Evolutionary conservation across 2,888 invertebrate genomes (phyloP), one percentile per base, ranked within the genome.

Genomic region (Trichacis sp.): DNA sequence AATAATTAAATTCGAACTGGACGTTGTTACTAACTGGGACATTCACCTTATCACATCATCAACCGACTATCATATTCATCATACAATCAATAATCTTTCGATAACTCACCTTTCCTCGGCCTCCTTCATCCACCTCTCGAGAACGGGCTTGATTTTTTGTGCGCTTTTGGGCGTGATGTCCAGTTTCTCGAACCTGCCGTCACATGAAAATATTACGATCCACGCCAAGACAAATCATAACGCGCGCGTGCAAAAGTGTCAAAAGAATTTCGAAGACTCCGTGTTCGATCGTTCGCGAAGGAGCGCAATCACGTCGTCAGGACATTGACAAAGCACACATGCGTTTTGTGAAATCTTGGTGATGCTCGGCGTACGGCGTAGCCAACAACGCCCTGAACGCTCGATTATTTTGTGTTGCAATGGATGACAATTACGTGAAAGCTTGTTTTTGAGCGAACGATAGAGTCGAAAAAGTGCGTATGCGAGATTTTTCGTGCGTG

Each of bases 141-240:
- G 90, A 78, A 98, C 98, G 75, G 98, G 98, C 87, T 97, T 97
- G 85, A 98, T 98, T 90, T 98, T 98, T 89, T 97, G 96, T 81
- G 98, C 98, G 89, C 97, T 97, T 89, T 98, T 97, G 84, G 98
- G 98, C 82, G 98, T 98, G 82, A 98, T 98, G 88, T 98, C 98
- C 88, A 98, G 89, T 89, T 98, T 98, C 89, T 98, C 98, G 90
- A 98, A 98, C 93, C 96, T 96, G 87, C 84, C 30, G 45, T 66
- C 52, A 58, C 40, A 62, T 15, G 12, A 38, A 49, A 55, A 55
- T n/a, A n/a, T n/a, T n/a, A n/a, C n/a, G n/a, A n/a, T n/a, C n/a
- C n/a, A n/a, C n/a, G n/a, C n/a, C n/a, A n/a, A n/a, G n/a, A n/a
- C n/a, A n/a, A n/a, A n/a, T n/a, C n/a, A n/a, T n/a, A n/a, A n/a